Evolutionary conservation across 2,888 invertebrate species (phyloP), one percentile per base, ranked within the genome.

Genomic region (Copidosoma aretas): DNA sequence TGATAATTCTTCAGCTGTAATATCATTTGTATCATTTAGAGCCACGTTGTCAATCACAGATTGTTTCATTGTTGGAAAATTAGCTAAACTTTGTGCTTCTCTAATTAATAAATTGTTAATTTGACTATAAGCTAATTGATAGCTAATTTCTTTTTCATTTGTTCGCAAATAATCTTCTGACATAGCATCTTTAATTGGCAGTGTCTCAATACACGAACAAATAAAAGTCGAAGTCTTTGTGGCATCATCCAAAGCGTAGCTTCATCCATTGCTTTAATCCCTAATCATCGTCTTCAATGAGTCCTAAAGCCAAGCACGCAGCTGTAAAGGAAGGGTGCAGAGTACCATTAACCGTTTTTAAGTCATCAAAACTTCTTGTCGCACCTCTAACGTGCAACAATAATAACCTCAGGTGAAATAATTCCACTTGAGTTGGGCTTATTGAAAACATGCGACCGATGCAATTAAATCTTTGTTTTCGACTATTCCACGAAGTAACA

Each of bases 331-430:
- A 78, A 4, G 61, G 39, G 63, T 72, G 72, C 10, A 73, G 49
- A n/a, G 60, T 62, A 25, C 75, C 77, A 60, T 79, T 61, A 14
- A 77, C 73, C 1, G 76, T 78, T 70, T 71, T 67, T 22, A 81
- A 61, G 62, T 78, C 68, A 61, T 77, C 66, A 70, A 74, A 81
- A 68, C 73, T 75, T 49, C 73, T 75, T 49, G 63, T 76, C 14
- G 77, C 75, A 41, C 77, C 80, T 72, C 72, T 74, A 0, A 77
- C 71, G 57, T 76, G 69, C 8, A 75, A 66, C 1, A 80, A 66
- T 8, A 80, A 59, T 8, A 79, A 52, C 51, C 78, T 63, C 0
- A 80, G 57, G 64, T 75, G 71, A 68, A 68, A 79, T 10, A 74
- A 54, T 73, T 79, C 79, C 0, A 53, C 24, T 43, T 79, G 75